Evolutionary conservation across 2,797 vertebrate genomes (phyloP).

Genomic region (Anguilla marmorata): DNA sequence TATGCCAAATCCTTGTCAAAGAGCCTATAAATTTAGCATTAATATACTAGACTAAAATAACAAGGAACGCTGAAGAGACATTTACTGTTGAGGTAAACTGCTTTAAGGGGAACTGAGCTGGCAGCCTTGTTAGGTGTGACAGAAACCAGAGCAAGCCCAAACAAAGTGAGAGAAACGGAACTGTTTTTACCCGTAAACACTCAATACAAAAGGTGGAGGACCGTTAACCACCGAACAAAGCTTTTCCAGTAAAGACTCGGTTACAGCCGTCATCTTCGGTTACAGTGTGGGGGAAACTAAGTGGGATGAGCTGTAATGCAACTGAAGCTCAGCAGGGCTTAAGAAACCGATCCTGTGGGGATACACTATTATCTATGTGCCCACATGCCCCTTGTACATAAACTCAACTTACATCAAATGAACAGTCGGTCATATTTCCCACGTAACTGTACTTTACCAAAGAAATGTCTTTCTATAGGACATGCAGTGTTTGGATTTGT

Average conservation of each 20-base stretch:
- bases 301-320: not conserved
- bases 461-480: not conserved
- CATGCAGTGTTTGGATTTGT: too few relatives aligned
- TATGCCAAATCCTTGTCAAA: too few relatives aligned
- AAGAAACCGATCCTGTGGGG: not conserved
- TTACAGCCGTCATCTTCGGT: not conserved
- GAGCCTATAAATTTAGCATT: too few relatives aligned
- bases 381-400: not conserved
- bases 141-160: not conserved
- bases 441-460: not conserved
- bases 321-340: not conserved
- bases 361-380: not conserved
- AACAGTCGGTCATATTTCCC: not conserved
- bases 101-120: not conserved
- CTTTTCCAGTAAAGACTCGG: not conserved
- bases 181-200: not conserved
- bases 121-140: conserved; percentile 40
- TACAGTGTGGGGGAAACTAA: not conserved
- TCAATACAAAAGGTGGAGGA: not conserved
- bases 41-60: too few relatives aligned
- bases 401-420: not conserved
- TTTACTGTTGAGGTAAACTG: not conserved
- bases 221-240: not conserved
- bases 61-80: not conserved
- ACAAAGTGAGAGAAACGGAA: not conserved